These are phyloP conservation scores for Himalopsyche anomala DNA, from an alignment of 2,888 invertebrate genomes.

Conservation along the genomic window DNA sequence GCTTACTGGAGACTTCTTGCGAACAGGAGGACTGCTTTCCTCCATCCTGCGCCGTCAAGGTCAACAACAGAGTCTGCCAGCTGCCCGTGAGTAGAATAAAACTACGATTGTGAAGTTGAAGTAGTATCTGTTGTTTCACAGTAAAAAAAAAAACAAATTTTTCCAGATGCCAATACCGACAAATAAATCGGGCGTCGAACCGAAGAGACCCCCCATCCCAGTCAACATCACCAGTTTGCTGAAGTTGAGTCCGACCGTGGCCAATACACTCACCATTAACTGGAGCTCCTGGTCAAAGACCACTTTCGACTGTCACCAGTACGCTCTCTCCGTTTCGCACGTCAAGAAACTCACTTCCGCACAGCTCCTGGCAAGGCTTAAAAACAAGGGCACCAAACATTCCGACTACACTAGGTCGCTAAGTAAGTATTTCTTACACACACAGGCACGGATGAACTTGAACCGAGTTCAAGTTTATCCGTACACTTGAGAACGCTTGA, in stretches of 20 bases:
- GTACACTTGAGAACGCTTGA: too few relatives aligned
- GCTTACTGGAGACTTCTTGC: constrained; percentile 91
- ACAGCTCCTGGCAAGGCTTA: constrained; percentile 88
- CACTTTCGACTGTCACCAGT: constrained; percentile 78
- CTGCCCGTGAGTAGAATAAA: constrained; percentile 81
- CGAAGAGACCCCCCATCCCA: constrained; percentile 96
- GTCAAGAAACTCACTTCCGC: constrained; percentile 91
- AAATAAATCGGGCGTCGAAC: constrained; percentile 97
- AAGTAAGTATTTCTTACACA: constrained; percentile 79
- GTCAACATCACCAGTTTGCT: constrained; percentile 95
- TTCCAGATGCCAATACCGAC: constrained; percentile 95
- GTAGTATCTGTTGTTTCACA: background rate
- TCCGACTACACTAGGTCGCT: constrained; percentile 93
- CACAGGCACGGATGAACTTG: too few relatives aligned
- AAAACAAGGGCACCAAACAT: constrained; percentile 90
- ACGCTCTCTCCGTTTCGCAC: constrained; percentile 90
- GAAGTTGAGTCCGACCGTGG: constrained; percentile 89
- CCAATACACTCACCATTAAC: constrained; percentile 90
- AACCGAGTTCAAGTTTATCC: too few relatives aligned
- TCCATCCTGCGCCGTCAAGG: constrained; percentile 92
- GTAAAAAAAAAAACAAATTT: background rate
- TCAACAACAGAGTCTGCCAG: constrained; percentile 93
- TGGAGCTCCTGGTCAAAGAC: constrained; percentile 90
- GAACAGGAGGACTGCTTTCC: constrained; percentile 98
- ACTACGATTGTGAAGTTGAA: background rate